phyloP scores from a whole-genome alignment of 2,113 vertebrate genomes.

The Phylloscopus whistleri region DNA sequence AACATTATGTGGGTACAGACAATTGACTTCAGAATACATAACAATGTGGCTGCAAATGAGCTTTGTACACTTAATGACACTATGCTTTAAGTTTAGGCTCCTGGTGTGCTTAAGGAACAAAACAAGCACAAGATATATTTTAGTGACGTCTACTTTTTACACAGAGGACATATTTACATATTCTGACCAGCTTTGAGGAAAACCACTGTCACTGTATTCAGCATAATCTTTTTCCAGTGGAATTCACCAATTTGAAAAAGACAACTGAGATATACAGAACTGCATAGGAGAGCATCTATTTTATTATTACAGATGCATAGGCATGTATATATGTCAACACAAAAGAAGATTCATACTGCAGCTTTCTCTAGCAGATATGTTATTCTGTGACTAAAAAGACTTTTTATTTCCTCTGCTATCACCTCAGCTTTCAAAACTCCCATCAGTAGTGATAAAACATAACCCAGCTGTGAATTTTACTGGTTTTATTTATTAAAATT shows the following conservation, averaged over 20 bases:
- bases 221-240: background rate
- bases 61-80: background rate
- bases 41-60: background rate
- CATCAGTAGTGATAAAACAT: background rate
- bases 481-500: constrained; percentile 22
- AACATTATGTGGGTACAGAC: background rate
- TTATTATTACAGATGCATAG: constrained; percentile 26
- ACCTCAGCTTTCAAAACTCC: background rate
- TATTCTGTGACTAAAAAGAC: constrained; percentile 2
- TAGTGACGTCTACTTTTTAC: constrained; percentile 13
- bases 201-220: background rate
- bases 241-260: constrained; percentile 27
- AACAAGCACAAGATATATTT: background rate
- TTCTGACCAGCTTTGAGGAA: background rate
- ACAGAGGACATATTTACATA: background rate
- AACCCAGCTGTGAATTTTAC: background rate
- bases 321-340: background rate
- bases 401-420: constrained; percentile 18
- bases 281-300: background rate
- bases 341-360: constrained; percentile 17
- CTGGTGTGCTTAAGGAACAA: constrained; percentile 24
- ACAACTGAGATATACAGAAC: constrained; percentile 26
- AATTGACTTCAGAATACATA: background rate
- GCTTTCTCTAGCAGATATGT: background rate
- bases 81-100: constrained; percentile 14